Evolutionary conservation across 2,888 invertebrate genomes (phyloP), one percentile per base, ranked within the genome.

Genomic region (Platycheirus albimanus): DNA sequence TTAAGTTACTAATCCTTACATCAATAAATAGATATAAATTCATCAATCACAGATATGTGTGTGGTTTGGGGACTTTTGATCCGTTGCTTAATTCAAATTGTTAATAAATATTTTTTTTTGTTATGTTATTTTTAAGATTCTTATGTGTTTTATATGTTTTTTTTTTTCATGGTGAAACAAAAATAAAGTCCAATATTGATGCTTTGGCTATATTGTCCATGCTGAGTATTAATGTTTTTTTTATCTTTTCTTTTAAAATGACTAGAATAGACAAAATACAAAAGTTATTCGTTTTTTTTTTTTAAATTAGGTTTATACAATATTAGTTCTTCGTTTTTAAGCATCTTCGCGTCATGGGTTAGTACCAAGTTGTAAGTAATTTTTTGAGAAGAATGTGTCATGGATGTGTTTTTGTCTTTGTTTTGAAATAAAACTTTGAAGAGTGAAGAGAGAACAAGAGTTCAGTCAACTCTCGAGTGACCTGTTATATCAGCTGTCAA

Each of bases 181-280:
- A 58, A 66, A 56, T 61, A 45, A 67, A 54, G 30, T 63, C 63
- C 45, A 67, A 54, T 77, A 72, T 83, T 67, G 83, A 83, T 72
- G 72, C 83, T 83, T 83, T 83, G 83, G 83, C 83, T 83, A 83
- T 83, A 83, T 83, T 83, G 78, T 72, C 67, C 63, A 64, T 78
- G 83, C 56, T 83, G 78, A 83, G 83, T 83, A 83, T 83, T 83
- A 67, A 71, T 66, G 63, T 71, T 66, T 33, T 45, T 74, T 56
- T 63, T 74, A 36, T 63, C n/a, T 71, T 52, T 76, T 81, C 47
- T 63, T 33, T 64, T 71, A 41, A 54, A 67, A 67, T 81, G 81
- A 81, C 81, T 81, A 81, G 81, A 81, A 81, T 81, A 77, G 81
- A 81, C 81, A 81, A 81, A 81, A 77, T 81, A 81, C 81, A 81